Percentiles rank a stretch among this genome's conserved stretches.
Evolutionary conservation across 92 coral and sea anemone genomes (phyloP).

Genomic region (Heteractis magnifica): DNA sequence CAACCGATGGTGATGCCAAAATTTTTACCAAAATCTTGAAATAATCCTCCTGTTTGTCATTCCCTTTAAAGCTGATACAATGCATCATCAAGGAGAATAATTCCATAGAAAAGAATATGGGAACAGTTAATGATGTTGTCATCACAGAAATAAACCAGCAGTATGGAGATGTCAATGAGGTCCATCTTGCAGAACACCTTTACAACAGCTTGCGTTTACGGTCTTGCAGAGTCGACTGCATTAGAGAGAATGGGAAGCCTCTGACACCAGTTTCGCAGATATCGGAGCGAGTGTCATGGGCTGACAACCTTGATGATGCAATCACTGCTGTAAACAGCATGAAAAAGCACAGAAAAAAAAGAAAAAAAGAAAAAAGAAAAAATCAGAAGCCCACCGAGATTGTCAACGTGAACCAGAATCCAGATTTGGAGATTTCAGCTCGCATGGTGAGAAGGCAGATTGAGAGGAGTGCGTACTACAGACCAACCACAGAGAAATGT

Average conservation of each 20-base stretch:
- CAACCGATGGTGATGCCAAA: too few species aligned
- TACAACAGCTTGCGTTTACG: too few species aligned
- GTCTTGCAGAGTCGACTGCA: neutral
- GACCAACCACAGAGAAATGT: slow-evolving; percentile 2
- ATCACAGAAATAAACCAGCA: slow-evolving; percentile 20
- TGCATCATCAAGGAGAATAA: slow-evolving; percentile 4
- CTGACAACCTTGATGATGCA: slow-evolving; percentile 27
- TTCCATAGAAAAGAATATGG: slow-evolving; percentile 26
- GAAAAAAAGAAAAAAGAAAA: too few species aligned
- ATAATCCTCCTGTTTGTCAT: neutral
- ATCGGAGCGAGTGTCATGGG: slow-evolving; percentile 32
- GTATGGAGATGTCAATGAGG: slow-evolving; percentile 32
- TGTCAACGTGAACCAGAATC: neutral
- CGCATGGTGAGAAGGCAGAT: slow-evolving; percentile 37
- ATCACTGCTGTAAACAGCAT: neutral
- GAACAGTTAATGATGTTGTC: slow-evolving; percentile 33
- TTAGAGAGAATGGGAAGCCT: neutral
- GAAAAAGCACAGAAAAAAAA: slow-evolving; percentile 9
- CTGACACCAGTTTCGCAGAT: slow-evolving; percentile 9
- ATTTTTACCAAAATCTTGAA: too few species aligned
- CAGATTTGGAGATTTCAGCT: slow-evolving; percentile 14
- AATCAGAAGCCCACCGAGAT: neutral
- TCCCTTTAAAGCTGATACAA: slow-evolving; percentile 5
- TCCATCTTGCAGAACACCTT: slow-evolving; percentile 10
- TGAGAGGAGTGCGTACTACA: slow-evolving; percentile 33